These are phyloP conservation scores for Hydrozoanthus tunicans DNA, from an alignment of 64 coral and sea anemone species.

Conservation along the genomic window DNA sequence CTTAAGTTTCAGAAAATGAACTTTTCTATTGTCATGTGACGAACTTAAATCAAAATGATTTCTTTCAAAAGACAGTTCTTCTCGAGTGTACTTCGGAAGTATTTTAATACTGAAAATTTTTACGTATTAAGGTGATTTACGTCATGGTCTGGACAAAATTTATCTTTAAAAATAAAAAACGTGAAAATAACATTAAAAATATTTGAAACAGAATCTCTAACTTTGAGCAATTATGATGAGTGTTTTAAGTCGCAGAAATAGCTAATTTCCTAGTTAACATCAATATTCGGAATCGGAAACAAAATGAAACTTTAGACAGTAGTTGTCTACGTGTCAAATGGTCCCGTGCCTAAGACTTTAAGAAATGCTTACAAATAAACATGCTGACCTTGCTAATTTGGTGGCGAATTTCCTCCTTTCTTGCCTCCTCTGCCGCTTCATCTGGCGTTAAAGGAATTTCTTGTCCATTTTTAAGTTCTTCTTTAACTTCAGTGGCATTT, in stretches of 20 bases:
- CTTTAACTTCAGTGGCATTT: constrained; percentile 40
- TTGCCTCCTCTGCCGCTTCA: constrained; percentile 82
- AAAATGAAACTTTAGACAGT: neutral
- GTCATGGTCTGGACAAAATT: no score
- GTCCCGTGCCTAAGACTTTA: neutral
- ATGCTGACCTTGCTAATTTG: constrained; percentile 83
- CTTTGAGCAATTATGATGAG: neutral
- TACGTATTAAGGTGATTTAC: no score
- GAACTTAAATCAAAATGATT: neutral
- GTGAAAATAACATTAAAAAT: neutral
- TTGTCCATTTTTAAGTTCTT: constrained; percentile 56
- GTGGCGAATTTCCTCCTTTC: constrained; percentile 75
- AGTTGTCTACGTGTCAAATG: constrained; percentile 46
- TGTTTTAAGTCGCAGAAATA: neutral
- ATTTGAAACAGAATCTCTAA: neutral
- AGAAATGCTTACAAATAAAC: constrained; percentile 18
- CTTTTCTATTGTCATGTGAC: neutral
- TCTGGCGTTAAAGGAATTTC: constrained; percentile 77
- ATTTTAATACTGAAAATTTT: no score
- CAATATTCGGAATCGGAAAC: neutral
- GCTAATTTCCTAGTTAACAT: no score
- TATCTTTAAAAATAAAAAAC: no score
- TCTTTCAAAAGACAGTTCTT: no score
- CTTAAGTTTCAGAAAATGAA: neutral
- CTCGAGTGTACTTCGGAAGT: no score